Percentiles rank a stretch among this genome's conserved stretches.
Conservation (phyloP, 2,797 vertebrate species). For the Menidia menidia region DNA sequence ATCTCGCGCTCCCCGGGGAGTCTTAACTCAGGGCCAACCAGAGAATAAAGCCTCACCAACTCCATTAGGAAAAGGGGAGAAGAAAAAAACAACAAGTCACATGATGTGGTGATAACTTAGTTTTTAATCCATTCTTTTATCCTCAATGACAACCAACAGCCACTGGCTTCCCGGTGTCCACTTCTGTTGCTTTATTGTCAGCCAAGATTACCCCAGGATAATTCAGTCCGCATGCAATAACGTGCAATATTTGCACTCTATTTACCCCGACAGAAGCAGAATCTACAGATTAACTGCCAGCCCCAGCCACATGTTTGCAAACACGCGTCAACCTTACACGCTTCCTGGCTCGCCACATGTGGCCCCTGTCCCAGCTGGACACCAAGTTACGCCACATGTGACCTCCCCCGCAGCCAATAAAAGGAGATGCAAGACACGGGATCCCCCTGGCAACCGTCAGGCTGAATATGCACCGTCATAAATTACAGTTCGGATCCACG, state of each 20-base stretch:
- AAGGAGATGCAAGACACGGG: not conserved
- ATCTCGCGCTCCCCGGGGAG: conserved; percentile 68
- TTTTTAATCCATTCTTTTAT: conserved; percentile 47
- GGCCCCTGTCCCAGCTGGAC: conserved; percentile 48
- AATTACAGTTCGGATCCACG: conserved; percentile 47
- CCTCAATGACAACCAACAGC: conserved; percentile 36
- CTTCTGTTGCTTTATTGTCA: conserved; percentile 19
- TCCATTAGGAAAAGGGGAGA: conserved; percentile 47
- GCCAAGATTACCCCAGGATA: not conserved
- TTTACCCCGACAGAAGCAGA: conserved; percentile 12
- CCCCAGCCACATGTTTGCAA: conserved; percentile 59
- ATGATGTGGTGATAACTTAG: conserved; percentile 34
- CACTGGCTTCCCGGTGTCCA: conserved; percentile 22
- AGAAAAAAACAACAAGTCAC: conserved; percentile 38
- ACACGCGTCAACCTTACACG: conserved; percentile 43
- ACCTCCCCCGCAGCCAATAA: conserved; percentile 42
- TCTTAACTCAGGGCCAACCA: conserved; percentile 55
- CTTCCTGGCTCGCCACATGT: conserved; percentile 48
- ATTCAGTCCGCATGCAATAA: conserved; percentile 6
- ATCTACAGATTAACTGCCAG: conserved; percentile 45
- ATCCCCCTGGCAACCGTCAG: conserved; percentile 48
- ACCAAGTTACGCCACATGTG: conserved; percentile 34
- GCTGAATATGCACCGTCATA: conserved; percentile 60
- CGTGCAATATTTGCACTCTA: conserved; percentile 33
- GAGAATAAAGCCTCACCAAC: conserved; percentile 64